phyloP scores from a whole-genome alignment of 2,113 vertebrate species.

The Salvelinus sp. region DNA sequence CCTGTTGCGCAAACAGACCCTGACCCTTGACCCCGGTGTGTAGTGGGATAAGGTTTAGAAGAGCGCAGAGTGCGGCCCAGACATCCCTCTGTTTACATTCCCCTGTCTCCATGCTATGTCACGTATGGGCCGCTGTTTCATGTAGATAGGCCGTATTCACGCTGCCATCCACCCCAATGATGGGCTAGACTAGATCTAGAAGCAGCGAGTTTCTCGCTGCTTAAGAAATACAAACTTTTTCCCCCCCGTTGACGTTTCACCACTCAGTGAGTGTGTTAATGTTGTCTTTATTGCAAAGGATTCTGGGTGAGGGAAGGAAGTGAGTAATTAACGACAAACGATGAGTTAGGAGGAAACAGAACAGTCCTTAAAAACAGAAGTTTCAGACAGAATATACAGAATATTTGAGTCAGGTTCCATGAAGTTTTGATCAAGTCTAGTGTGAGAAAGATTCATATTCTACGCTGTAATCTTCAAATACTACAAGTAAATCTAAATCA shows the following conservation, averaged over 20 bases:
- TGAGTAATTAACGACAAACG: background rate
- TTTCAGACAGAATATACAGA: background rate
- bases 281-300: background rate
- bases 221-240: background rate
- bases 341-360: background rate
- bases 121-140: slow-evolving; percentile 1
- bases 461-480: too few species aligned
- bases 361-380: background rate
- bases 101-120: background rate
- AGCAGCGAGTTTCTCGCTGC: background rate
- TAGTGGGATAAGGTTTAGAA: background rate
- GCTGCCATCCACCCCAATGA: background rate
- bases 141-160: background rate
- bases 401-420: background rate
- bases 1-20: slow-evolving; percentile 9
- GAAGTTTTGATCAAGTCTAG: too few species aligned
- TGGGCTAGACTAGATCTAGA: too few species aligned
- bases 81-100: slow-evolving; percentile 37
- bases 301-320: background rate
- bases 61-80: slow-evolving; percentile 1
- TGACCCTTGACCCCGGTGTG: slow-evolving; percentile 11
- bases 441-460: too few species aligned
- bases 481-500: too few species aligned
- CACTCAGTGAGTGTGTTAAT: background rate
- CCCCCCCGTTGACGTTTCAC: background rate